Conservation (phyloP, 1,140 invertebrate species). For the Brachionus koreanus region DNA sequence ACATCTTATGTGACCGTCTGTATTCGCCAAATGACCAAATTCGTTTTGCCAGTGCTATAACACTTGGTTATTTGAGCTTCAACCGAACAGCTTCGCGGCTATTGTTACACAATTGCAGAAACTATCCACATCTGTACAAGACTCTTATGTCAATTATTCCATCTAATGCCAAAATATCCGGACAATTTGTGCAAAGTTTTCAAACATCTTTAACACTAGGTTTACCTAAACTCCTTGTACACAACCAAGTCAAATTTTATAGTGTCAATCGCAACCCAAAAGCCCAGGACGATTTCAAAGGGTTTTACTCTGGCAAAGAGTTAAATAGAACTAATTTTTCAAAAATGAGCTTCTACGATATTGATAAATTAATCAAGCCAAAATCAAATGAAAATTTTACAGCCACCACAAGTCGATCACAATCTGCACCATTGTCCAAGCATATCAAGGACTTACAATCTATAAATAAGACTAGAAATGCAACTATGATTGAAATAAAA, state of each 20-base stretch:
- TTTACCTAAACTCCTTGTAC: slow-evolving; percentile 48
- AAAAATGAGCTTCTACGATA: background rate
- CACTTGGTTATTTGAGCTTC: slow-evolving; percentile 57
- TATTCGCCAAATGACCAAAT: slow-evolving; percentile 45
- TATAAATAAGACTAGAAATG: background rate
- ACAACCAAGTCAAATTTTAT: slow-evolving; percentile 37
- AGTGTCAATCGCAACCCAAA: background rate
- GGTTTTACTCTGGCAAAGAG: background rate
- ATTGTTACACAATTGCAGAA: slow-evolving; percentile 54
- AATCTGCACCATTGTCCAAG: background rate
- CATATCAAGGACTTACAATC: background rate
- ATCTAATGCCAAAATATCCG: slow-evolving; percentile 52
- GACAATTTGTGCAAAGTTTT: slow-evolving; percentile 56
- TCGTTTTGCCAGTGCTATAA: slow-evolving; percentile 51
- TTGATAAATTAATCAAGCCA: background rate
- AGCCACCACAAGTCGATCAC: background rate
- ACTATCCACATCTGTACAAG: slow-evolving; percentile 53
- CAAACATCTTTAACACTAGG: slow-evolving; percentile 53
- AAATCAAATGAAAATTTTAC: background rate
- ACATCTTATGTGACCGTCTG: slow-evolving; percentile 36
- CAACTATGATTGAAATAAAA: slow-evolving; percentile 2
- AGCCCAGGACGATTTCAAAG: background rate
- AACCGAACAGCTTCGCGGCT: slow-evolving; percentile 55
- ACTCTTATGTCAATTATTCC: slow-evolving; percentile 55
- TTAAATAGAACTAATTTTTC: slow-evolving; percentile 2